Evolutionary conservation across 2,888 invertebrate genomes (phyloP), one percentile per base, ranked within the genome.

Genomic region (Chrysomela aeneicollis): DNA sequence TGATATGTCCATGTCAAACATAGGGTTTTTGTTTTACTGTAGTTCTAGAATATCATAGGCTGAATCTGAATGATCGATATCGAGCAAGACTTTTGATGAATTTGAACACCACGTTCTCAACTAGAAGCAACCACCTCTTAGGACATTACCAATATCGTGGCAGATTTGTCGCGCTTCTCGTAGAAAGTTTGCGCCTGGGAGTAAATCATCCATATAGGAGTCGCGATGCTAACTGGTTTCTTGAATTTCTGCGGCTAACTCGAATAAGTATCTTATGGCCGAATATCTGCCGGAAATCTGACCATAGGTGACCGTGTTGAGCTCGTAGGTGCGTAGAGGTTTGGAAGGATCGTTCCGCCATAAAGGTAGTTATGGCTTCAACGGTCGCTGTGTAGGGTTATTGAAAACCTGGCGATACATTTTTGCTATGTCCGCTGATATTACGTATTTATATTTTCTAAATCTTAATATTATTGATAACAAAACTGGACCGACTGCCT

Each of bases 391-490:
- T 26, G 42, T 51, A n/a, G 64, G 63, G 15, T 60, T 35, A 21
- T 67, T 59, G 0, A 68, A 30, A 6, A 68, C 63, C 62, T 66
- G 66, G 12, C 71, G 58, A 52, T 71, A 71, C 70, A 69, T 71
- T 63, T 71, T 71, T 22, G 62, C 68, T 9, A 70, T 61, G 49
- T 69, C 67, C 5, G 62, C 66, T 9, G 67, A 61, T 42, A 68
- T 58, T 6, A 65, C 70, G 49, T 59, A 67, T n/a, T 18, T 42
- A 51, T 69, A 54, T 32, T 55, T 51, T 59, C 71, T 30, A 47
- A 68, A 68, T 30, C 67, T 51, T 10, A 68, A 4, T 0, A 70
- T 22, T 19, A 67, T 46, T 3, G 63, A 63, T 37, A 69, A 67
- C 50, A 69, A n/a, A 15, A 60, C 53, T 1, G 68, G 64, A 2